Evolutionary conservation across 2,113 vertebrate species (phyloP).

Genomic region (Barnardius zonarius): DNA sequence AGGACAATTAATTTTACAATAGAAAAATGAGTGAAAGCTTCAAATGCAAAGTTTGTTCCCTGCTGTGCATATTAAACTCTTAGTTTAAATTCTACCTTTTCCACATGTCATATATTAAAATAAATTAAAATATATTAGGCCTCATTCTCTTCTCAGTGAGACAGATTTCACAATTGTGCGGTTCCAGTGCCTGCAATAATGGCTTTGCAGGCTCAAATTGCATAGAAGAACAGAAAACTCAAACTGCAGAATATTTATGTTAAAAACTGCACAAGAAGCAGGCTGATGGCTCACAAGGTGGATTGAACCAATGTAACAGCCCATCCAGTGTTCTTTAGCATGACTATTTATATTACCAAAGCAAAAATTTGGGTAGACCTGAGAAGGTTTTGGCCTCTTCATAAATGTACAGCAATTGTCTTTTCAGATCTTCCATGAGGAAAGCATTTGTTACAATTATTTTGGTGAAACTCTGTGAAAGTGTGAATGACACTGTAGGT

Average conservation of each 20-base stretch:
- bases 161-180: neutral
- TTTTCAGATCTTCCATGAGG: neutral
- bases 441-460: neutral
- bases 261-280: neutral
- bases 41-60: neutral
- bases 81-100: conserved; percentile 22
- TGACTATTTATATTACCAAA: neutral
- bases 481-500: neutral
- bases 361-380: neutral
- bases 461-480: neutral
- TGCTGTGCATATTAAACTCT: neutral
- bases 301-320: neutral
- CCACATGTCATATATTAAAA: neutral
- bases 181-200: neutral
- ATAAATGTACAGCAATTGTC: neutral
- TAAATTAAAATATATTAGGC: neutral
- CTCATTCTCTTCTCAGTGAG: neutral
- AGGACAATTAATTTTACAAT: neutral
- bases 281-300: neutral
- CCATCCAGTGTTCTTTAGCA: neutral
- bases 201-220: neutral
- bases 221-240: neutral
- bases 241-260: neutral
- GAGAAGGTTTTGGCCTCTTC: neutral
- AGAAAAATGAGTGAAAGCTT: neutral